A percentile compares a stretch with the other conserved stretches of the same genome.
phyloP scores from a whole-genome alignment of 1,140 invertebrate species.

The Ctenoplectra terminalis region DNA sequence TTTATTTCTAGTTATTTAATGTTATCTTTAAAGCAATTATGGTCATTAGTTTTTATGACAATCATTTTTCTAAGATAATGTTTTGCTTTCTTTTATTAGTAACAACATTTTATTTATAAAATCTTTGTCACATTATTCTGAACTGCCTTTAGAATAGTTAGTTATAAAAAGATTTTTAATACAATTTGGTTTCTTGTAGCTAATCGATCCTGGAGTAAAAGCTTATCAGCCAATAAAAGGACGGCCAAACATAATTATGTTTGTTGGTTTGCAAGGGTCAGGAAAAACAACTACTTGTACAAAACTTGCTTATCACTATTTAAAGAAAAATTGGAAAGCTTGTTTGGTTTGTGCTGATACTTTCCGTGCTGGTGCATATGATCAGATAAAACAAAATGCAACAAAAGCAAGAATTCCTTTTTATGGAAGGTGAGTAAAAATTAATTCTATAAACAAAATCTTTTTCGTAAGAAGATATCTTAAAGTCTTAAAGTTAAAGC shows the following conservation, averaged over 20 bases:
- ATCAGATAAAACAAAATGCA: slow-evolving; percentile 99
- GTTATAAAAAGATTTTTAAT: slow-evolving; percentile 10
- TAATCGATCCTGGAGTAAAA: slow-evolving; percentile 99
- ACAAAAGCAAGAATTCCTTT: slow-evolving; percentile 99
- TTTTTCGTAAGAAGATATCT: no score
- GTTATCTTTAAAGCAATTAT: no score
- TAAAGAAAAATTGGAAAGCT: slow-evolving; percentile 99
- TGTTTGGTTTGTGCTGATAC: slow-evolving; percentile 99
- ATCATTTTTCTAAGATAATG: no score
- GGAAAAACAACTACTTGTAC: slow-evolving; percentile 99
- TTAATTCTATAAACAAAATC: no score
- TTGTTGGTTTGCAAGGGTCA: slow-evolving; percentile 99
- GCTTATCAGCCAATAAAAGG: slow-evolving; percentile 98
- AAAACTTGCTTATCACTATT: slow-evolving; percentile 99
- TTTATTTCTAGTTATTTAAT: no score
- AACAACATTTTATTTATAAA: no score
- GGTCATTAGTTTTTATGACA: no score
- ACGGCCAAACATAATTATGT: slow-evolving; percentile 99
- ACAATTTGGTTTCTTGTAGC: slow-evolving; percentile 81
- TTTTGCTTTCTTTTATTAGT: no score
- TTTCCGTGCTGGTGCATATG: slow-evolving; percentile 99
- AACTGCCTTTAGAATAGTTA: background rate
- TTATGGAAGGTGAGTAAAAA: slow-evolving; percentile 93
- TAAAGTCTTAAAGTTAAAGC: no score
- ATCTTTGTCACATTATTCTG: background rate